A percentile compares a stretch with the other conserved stretches of the same genome.
Evolutionary conservation across 2,888 invertebrate genomes (phyloP).

Genomic region (Pachydiplax longipennis): DNA sequence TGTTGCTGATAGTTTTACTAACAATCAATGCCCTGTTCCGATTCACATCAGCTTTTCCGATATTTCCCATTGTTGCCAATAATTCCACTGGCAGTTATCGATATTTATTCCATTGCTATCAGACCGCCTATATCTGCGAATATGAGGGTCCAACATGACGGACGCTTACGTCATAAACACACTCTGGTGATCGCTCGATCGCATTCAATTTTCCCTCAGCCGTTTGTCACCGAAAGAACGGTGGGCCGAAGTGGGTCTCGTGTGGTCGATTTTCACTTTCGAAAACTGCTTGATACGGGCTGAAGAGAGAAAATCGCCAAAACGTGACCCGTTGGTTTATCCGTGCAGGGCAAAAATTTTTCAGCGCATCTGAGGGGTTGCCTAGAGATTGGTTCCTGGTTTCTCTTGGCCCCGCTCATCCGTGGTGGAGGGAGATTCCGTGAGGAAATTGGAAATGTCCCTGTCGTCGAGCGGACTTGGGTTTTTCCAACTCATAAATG

Average conservation of each 20-base stretch:
- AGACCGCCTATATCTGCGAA: no score
- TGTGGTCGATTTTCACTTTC: constrained; percentile 17
- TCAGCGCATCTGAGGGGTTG: neutral
- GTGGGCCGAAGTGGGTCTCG: constrained; percentile 14
- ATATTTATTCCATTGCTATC: no score
- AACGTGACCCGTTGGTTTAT: neutral
- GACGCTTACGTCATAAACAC: neutral
- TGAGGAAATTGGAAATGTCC: no score
- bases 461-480: no score
- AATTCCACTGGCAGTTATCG: no score
- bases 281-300: neutral
- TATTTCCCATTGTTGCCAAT: no score
- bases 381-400: neutral
- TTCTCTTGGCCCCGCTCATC: neutral
- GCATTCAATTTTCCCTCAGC: neutral
- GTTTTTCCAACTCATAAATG: no score
- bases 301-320: neutral
- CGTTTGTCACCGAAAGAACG: neutral
- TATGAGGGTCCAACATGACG: neutral
- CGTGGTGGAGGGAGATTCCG: no score
- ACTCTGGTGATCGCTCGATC: neutral
- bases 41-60: no score
- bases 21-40: no score
- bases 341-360: neutral
- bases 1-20: no score